phyloP scores from a whole-genome alignment of 2,888 invertebrate genomes.

The Incurvaria masculella region DNA sequence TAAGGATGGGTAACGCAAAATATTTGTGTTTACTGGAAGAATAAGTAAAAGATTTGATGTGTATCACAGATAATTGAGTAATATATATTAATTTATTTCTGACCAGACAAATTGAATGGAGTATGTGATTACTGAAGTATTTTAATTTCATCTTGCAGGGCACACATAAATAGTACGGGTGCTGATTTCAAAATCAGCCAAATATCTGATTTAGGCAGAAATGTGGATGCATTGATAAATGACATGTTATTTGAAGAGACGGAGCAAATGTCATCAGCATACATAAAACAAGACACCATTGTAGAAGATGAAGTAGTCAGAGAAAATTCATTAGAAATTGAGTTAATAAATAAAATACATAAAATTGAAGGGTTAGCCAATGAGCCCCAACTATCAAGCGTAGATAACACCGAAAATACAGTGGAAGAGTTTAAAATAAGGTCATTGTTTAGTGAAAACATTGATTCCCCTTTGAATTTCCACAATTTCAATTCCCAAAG shows the following conservation, averaged over 20 bases:
- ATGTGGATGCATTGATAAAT: not conserved
- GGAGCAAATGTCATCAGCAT: not conserved
- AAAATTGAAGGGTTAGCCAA: not conserved
- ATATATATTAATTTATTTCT: not conserved
- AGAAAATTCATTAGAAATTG: not conserved
- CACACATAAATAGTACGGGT: not conserved
- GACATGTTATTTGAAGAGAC: not conserved
- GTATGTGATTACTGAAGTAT: not conserved
- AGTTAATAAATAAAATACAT: not conserved
- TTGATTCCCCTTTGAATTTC: not conserved
- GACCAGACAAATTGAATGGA: not conserved
- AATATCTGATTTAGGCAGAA: not conserved
- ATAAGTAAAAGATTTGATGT: conserved; percentile 26
- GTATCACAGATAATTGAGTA: not conserved
- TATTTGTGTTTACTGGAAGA: conserved; percentile 10
- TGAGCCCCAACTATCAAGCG: no score
- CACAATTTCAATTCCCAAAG: not conserved
- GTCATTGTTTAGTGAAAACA: not conserved
- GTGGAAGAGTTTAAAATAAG: not conserved
- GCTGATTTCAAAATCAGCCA: not conserved
- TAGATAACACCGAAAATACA: no score
- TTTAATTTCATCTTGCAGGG: not conserved
- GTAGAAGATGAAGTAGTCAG: not conserved
- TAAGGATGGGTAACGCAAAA: conserved; percentile 17
- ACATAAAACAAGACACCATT: conserved; percentile 9